These are phyloP conservation scores for Erythrocebus patas DNA, from an alignment of 2,113 vertebrate genomes.

Conservation along the genomic window DNA sequence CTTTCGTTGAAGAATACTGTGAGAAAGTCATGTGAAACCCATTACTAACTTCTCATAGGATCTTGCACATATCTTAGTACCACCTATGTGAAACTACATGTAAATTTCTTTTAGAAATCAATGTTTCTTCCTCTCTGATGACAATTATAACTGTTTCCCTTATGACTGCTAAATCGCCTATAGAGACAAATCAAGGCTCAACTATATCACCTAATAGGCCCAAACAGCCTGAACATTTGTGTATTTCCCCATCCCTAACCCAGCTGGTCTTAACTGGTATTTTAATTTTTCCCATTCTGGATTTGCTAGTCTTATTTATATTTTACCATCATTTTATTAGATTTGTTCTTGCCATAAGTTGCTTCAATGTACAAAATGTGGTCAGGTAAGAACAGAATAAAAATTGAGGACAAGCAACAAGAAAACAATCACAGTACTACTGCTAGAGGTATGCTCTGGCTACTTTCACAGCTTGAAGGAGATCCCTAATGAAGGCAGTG, in stretches of 20 bases:
- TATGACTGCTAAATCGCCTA: neutral
- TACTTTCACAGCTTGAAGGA: neutral
- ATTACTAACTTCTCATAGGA: neutral
- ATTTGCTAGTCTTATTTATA: constrained; percentile 8
- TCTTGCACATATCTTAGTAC: neutral
- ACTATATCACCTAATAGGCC: neutral
- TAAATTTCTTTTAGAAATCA: constrained; percentile 36
- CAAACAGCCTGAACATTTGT: neutral
- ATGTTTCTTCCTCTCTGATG: neutral
- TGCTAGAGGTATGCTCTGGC: neutral
- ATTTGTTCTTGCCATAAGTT: neutral
- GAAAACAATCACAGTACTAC: neutral
- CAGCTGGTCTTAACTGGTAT: neutral
- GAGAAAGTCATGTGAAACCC: neutral
- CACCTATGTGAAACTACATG: neutral
- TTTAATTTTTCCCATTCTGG: neutral
- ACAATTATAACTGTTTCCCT: neutral
- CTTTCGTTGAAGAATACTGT: neutral
- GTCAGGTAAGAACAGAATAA: constrained; percentile 3
- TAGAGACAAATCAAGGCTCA: neutral
- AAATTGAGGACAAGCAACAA: neutral
- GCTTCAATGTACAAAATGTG: neutral
- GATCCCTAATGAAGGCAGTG: neutral
- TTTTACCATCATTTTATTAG: neutral
- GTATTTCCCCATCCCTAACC: neutral